Evolutionary conservation across 2,113 vertebrate genomes (phyloP), one percentile per base, ranked within the genome.

Genomic region (Craseonycteris thonglongyai): DNA sequence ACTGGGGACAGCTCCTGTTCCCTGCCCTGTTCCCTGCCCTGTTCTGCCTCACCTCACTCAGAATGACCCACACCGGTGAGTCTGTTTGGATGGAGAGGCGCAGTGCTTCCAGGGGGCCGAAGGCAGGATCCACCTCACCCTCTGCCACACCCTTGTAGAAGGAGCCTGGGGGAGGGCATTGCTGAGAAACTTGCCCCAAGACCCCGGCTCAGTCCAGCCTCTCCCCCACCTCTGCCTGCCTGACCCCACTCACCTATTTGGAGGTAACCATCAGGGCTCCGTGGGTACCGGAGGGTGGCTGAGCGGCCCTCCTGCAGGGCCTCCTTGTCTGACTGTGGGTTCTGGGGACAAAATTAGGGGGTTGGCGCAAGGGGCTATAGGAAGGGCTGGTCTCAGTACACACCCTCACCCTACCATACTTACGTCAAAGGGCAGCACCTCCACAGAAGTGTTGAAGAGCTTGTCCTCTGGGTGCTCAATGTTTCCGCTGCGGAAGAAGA

Each of bases 401-500:
- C 94, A 83, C 89, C 94, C 40, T 1, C 19, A 21, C 11, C 40
- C 28, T 0, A 0, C 15, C 42, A 58, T 18, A 99, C 99, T 99
- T 98, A 99, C 99, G 0, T 99, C 99, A 10, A 99, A 99, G 0
- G 99, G 99, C 96, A 99, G 98, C 97, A 99, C 99, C 98, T 99
- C 99, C 97, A 99, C 99, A 0, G 99, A 99, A 0, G 99, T 99
- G 97, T 99, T 99, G 98, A 99, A 99, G 47, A 99, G 99, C 98
- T 99, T 99, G 98, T 99, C 99, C 92, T 99, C 99, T 10, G 99
- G 99, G 97, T 99, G 99, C 87, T 99, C 99, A 0, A 99, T 99
- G 98, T 99, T 99, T 58, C 99, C 99, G 3, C 99, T 99, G 83
- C 99, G 99, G 97, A 99, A 99, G 98, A 99, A 99, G 98, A 98